Base-by-base conservation (phyloP, 2,113 vertebrate species). In the Neodon shergylaensis region DNA sequence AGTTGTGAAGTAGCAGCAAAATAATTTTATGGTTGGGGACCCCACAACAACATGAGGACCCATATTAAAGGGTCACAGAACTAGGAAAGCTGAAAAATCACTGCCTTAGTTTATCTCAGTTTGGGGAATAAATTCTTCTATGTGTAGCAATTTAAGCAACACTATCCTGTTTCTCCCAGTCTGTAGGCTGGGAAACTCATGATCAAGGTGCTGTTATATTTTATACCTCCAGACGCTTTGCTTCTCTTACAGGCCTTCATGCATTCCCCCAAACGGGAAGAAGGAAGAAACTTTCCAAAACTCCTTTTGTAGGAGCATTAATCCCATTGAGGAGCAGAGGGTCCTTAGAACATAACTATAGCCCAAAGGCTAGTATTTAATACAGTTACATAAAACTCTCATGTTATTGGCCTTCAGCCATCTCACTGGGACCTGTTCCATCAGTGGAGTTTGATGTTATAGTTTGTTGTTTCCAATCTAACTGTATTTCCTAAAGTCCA, bases 391-490 rank as follows among this genome's bases (percentile, higher is more conserved):
- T 39, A 42, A 17, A 36, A 22, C 26, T 52, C 1, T 49, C 33
- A 39, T 68, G 33, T 70, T 47, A n/a, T 22, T 4, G 47, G 14
- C 26, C 4, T 78, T 77, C 13, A 12, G 14, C 0, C 26, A 77
- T 54, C 11, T 42, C 14, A 74, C 54, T 88, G 42, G 42, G 9
- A 39, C 3, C 14, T 79, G n/a, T 52, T 78, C 90, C 77, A 47
- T 7, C 61, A 52, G 24, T 26, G 28, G 11, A 70, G 54, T 76
- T 79, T 78, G 28, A 78, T 90, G 1, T 58, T 89, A 61, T 1
- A n/a, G 1, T 95, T 92, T 84, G 5, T 5, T 85, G 2, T 92
- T 90, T 94, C 49, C 16, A 94, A 94, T 83, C 7, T 68, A 76
- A 87, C 63, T 66, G 7, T 4, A 82, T 81, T 17, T 87, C 28